These are phyloP conservation scores for Volucella inflata DNA, from an alignment of 2,888 invertebrate genomes.

Conservation along the genomic window DNA sequence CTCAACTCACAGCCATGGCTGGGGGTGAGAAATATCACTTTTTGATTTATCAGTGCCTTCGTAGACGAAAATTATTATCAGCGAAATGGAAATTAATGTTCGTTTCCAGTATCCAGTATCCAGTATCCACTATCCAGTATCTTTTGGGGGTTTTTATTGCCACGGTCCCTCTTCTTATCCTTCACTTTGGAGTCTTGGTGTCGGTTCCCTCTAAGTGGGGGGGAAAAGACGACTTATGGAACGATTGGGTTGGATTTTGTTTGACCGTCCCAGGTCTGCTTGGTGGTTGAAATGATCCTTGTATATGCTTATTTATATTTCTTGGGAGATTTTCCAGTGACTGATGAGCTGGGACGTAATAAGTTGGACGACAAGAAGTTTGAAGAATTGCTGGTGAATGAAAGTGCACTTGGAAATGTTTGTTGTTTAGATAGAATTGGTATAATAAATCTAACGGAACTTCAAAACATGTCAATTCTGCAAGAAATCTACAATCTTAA, in stretches of 20 bases:
- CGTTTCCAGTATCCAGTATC: slow-evolving; percentile 62
- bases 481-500: too few relatives aligned
- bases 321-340: slow-evolving; percentile 41
- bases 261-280: neutral
- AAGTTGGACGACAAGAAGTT: slow-evolving; percentile 13
- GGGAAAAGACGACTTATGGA: slow-evolving; percentile 34
- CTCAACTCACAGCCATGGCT: slow-evolving; percentile 25
- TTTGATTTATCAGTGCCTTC: slow-evolving; percentile 76
- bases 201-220: slow-evolving; percentile 11
- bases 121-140: neutral
- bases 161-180: slow-evolving; percentile 36
- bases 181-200: neutral
- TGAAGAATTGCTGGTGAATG: too few relatives aligned
- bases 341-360: slow-evolving; percentile 53
- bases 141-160: slow-evolving; percentile 70
- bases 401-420: too few relatives aligned
- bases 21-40: slow-evolving; percentile 69
- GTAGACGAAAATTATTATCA: slow-evolving; percentile 76
- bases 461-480: too few relatives aligned
- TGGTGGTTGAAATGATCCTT: slow-evolving; percentile 35
- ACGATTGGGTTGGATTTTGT: slow-evolving; percentile 13
- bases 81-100: slow-evolving; percentile 76
- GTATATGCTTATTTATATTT: slow-evolving; percentile 16
- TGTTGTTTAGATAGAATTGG: too few relatives aligned
- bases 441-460: too few relatives aligned